Evolutionary conservation across 1,140 invertebrate species (phyloP).

Genomic region (Dryas iulia): DNA sequence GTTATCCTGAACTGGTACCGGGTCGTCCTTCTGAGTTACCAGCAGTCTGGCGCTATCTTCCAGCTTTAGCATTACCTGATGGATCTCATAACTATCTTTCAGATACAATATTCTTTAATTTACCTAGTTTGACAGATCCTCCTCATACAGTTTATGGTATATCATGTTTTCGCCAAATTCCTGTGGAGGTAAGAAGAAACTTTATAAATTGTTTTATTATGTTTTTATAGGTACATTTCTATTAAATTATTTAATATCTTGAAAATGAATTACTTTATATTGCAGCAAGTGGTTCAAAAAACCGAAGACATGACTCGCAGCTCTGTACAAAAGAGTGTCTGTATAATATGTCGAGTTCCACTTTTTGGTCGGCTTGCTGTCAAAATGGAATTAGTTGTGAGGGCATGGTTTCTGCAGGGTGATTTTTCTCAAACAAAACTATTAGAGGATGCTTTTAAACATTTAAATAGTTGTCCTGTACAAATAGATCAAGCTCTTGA

Average conservation of each 20-base stretch:
- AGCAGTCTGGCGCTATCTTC: constrained; percentile 95
- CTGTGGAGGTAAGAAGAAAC: constrained; percentile 87
- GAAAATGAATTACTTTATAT: not conserved
- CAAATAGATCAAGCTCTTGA: constrained; percentile 89
- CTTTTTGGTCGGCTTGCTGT: constrained; percentile 96
- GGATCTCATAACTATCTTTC: constrained; percentile 98
- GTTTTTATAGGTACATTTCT: not conserved
- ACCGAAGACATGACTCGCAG: constrained; percentile 98
- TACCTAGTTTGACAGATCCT: constrained; percentile 92
- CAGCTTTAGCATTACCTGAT: constrained; percentile 97
- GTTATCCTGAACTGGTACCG: constrained; percentile 93
- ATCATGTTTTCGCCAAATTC: constrained; percentile 98
- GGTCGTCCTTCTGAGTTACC: constrained; percentile 92
- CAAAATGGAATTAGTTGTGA: constrained; percentile 97
- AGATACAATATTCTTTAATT: constrained; percentile 98
- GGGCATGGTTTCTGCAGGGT: constrained; percentile 97
- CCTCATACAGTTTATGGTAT: constrained; percentile 96
- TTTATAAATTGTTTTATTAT: constrained; percentile 12
- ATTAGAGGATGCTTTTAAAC: constrained; percentile 95
- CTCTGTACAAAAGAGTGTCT: constrained; percentile 79
- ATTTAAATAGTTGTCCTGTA: constrained; percentile 92
- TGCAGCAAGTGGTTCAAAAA: constrained; percentile 92
- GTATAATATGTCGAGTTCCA: constrained; percentile 89
- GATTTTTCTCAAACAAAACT: constrained; percentile 95
- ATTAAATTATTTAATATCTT: not conserved